phyloP scores from a whole-genome alignment of 2,888 invertebrate genomes.

The Dasysyrphus tricinctus region DNA sequence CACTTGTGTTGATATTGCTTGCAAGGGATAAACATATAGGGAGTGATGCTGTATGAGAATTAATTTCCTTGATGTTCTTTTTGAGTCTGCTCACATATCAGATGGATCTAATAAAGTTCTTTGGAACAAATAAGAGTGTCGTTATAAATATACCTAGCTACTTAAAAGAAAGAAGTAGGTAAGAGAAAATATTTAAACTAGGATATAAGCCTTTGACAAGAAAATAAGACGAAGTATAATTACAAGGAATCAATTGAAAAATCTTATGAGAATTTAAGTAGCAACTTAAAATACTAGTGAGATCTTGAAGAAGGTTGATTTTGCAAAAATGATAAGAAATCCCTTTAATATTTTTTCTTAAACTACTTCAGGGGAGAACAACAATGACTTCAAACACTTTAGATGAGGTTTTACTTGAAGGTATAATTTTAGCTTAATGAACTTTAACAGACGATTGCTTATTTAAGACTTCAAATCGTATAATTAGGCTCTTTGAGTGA shows the following conservation, averaged over 20 bases:
- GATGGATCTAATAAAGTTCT: constrained; percentile 25
- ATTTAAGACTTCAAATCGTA: too few species aligned
- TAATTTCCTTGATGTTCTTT: constrained; percentile 34
- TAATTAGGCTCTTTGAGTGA: too few species aligned
- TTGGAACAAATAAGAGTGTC: background rate
- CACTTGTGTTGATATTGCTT: constrained; percentile 37
- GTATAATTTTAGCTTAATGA: too few species aligned
- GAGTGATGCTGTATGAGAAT: background rate
- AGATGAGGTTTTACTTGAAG: too few species aligned
- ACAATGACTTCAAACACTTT: too few species aligned
- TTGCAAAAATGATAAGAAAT: background rate
- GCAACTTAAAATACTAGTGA: background rate
- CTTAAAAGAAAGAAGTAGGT: background rate
- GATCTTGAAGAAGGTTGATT: background rate
- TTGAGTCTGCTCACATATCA: background rate
- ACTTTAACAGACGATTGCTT: too few species aligned
- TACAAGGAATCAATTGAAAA: background rate
- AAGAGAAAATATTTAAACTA: background rate
- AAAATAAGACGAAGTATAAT: background rate
- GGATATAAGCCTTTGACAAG: background rate
- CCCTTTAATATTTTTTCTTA: too few species aligned
- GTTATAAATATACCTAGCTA: background rate
- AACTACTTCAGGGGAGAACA: too few species aligned
- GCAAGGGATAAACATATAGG: background rate
- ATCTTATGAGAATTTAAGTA: background rate